Conservation (phyloP, 2,888 invertebrate species). For the Eupithecia abbreviata region DNA sequence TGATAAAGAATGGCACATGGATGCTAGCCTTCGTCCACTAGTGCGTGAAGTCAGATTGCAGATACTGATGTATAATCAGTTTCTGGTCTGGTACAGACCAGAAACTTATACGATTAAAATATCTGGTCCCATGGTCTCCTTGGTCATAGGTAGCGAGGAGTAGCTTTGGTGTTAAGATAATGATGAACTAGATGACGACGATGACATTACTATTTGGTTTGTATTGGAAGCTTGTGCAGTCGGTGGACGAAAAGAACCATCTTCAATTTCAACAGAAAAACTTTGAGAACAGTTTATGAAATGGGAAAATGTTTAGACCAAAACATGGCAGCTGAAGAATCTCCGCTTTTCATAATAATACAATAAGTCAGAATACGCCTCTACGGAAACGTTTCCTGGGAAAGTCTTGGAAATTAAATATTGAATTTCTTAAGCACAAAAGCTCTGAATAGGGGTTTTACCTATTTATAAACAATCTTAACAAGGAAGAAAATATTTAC, state of each 20-base stretch:
- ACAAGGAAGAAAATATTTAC: neutral
- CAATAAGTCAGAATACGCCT: conserved; percentile 5
- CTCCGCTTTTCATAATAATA: neutral
- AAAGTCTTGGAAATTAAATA: conserved; percentile 3
- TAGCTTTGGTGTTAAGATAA: neutral
- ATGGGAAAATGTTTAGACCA: conserved; percentile 10
- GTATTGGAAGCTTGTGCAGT: neutral
- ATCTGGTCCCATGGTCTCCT: too few species aligned
- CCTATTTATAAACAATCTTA: conserved; percentile 7
- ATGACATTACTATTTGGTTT: neutral
- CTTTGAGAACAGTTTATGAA: neutral
- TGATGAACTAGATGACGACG: neutral
- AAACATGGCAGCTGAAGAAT: neutral
- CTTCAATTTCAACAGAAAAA: neutral
- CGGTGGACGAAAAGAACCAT: neutral
- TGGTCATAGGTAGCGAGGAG: neutral
- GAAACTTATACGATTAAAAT: too few species aligned
- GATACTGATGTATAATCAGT: neutral
- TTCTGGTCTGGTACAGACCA: neutral
- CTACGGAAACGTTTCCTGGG: neutral
- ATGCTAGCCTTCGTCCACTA: neutral
- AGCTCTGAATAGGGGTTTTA: conserved; percentile 7
- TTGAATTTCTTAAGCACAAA: conserved; percentile 4
- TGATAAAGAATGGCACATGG: neutral
- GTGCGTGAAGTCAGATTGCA: neutral